Conservation (phyloP, 2,888 invertebrate species). For the Marronus borbonicus region DNA sequence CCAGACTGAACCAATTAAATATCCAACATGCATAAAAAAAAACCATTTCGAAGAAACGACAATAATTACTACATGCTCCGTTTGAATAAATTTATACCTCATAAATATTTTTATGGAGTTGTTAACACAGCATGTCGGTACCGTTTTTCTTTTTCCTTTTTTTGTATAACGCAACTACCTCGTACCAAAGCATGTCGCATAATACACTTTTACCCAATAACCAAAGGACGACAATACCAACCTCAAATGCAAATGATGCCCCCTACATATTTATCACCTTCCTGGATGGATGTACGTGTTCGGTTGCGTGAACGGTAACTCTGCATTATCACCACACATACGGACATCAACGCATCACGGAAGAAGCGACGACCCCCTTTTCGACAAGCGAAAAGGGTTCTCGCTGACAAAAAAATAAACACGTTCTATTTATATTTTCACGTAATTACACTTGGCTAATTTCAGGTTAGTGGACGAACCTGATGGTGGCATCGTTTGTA, state of each 20-base stretch:
- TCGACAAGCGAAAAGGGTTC: slow-evolving; percentile 30
- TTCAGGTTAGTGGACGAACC: slow-evolving; percentile 22
- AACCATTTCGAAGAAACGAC: slow-evolving; percentile 1
- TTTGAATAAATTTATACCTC: slow-evolving; percentile 42
- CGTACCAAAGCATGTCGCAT: neutral
- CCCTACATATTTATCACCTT: slow-evolving; percentile 38
- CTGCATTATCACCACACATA: slow-evolving; percentile 17
- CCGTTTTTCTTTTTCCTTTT: slow-evolving; percentile 27
- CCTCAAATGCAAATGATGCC: slow-evolving; percentile 42
- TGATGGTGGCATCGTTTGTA: slow-evolving; percentile 28
- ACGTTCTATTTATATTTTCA: slow-evolving; percentile 36
- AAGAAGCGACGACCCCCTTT: slow-evolving; percentile 19
- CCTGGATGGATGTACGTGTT: neutral
- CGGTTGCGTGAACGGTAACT: slow-evolving; percentile 30
- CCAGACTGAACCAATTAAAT: neutral
- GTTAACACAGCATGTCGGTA: slow-evolving; percentile 46
- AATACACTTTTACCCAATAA: neutral
- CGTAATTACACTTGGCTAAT: slow-evolving; percentile 33
- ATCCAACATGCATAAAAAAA: neutral
- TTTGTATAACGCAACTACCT: slow-evolving; percentile 27
- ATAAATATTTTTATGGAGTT: slow-evolving; percentile 50
- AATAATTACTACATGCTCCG: slow-evolving; percentile 17
- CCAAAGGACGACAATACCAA: neutral
- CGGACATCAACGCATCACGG: neutral
- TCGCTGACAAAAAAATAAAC: slow-evolving; percentile 45